Conservation (phyloP, 2,797 vertebrate species). For the Typhlichthys subterraneus region DNA sequence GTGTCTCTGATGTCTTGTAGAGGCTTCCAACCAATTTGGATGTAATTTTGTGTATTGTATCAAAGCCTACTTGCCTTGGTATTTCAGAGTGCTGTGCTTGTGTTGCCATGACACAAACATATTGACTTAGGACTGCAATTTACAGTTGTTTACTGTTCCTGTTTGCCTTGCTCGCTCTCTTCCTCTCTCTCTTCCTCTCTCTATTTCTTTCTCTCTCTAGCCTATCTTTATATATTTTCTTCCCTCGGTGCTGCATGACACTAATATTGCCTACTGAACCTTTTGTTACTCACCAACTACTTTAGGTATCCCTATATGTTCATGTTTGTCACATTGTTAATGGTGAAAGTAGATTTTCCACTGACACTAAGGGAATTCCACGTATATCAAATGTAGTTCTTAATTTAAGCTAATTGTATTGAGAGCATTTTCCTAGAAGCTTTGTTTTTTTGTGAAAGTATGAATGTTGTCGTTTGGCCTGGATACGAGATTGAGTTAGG, state of each 20-base stretch:
- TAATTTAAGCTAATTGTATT: constrained; percentile 70
- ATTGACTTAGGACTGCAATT: constrained; percentile 41
- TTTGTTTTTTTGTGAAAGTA: constrained; percentile 36
- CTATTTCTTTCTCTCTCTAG: constrained; percentile 20
- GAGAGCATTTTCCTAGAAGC: constrained; percentile 26
- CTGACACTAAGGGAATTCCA: constrained; percentile 62
- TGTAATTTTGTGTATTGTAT: constrained; percentile 54
- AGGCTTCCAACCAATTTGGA: constrained; percentile 24
- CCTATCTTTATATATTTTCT: constrained; percentile 31
- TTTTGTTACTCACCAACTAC: constrained; percentile 60
- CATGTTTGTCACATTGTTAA: constrained; percentile 49
- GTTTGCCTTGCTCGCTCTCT: constrained; percentile 52
- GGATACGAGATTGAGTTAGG: constrained; percentile 44
- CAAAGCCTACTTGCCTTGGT: constrained; percentile 72
- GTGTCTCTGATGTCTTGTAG: constrained; percentile 45
- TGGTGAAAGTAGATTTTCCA: constrained; percentile 53
- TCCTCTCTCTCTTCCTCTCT: constrained; percentile 11
- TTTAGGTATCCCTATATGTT: constrained; percentile 60
- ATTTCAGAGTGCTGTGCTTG: constrained; percentile 64
- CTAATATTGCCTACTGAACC: constrained; percentile 64
- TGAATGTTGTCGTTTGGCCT: constrained; percentile 5
- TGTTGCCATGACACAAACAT: constrained; percentile 51
- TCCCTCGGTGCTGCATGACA: constrained; percentile 71
- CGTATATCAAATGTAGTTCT: constrained; percentile 62
- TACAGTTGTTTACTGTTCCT: constrained; percentile 44